Percentiles rank a stretch among this genome's conserved stretches.
phyloP scores from a whole-genome alignment of 1,140 invertebrate species.

The Limonius californicus region DNA sequence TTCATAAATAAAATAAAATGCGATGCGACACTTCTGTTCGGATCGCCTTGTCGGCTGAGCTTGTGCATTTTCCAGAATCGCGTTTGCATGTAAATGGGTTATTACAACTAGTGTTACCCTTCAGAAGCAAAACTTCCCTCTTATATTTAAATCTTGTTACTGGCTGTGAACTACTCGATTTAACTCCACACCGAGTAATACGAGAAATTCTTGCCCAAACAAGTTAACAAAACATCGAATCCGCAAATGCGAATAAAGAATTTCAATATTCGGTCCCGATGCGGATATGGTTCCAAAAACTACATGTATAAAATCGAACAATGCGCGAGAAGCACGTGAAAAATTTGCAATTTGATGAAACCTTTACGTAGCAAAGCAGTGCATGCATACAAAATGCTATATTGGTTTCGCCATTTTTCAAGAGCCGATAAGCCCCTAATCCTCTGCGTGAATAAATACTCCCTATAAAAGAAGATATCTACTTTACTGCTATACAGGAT shows the following conservation, averaged over 20 bases:
- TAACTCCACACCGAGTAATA: not conserved
- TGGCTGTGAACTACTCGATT: slow-evolving; percentile 11
- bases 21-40: slow-evolving; percentile 31
- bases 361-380: slow-evolving; percentile 5
- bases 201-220: not conserved
- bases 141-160: slow-evolving; percentile 24
- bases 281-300: not conserved
- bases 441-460: slow-evolving; percentile 36
- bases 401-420: slow-evolving; percentile 36
- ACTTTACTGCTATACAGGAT: slow-evolving; percentile 33
- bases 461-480: slow-evolving; percentile 38
- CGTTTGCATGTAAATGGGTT: slow-evolving; percentile 47
- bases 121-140: slow-evolving; percentile 22
- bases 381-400: slow-evolving; percentile 23
- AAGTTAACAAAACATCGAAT: not conserved
- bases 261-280: not conserved
- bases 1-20: slow-evolving; percentile 30
- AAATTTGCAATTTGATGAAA: slow-evolving; percentile 33
- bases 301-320: slow-evolving; percentile 2
- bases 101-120: slow-evolving; percentile 40
- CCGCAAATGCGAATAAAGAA: not conserved
- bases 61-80: slow-evolving; percentile 33
- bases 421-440: slow-evolving; percentile 31
- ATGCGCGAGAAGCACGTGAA: slow-evolving; percentile 18
- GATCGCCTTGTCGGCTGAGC: slow-evolving; percentile 7